A percentile compares a stretch with the other conserved stretches of the same genome.
phyloP scores from a whole-genome alignment of 2,113 vertebrate genomes.

The Dicaeum eximium region DNA sequence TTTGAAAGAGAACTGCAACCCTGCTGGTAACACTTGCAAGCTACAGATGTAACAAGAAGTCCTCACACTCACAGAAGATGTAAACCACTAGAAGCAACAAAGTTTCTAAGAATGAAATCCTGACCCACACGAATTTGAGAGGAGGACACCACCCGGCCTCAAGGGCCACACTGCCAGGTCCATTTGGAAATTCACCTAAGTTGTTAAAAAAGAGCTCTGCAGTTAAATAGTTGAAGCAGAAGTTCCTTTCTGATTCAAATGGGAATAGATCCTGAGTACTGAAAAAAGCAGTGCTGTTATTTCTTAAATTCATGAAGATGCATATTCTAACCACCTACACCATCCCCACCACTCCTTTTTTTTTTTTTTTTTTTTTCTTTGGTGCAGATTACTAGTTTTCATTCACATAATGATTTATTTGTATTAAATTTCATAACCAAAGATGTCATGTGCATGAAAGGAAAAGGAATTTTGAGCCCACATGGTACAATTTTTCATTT shows the following conservation, averaged over 20 bases:
- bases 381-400: not conserved
- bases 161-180: not conserved
- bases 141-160: not conserved
- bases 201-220: not conserved
- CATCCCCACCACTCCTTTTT: accelerated
- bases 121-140: not conserved
- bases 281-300: not conserved
- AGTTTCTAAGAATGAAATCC: not conserved
- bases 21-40: not conserved
- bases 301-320: not conserved
- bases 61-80: not conserved
- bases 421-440: not conserved
- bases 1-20: not conserved
- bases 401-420: not conserved
- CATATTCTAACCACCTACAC: not conserved
- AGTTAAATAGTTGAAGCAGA: not conserved
- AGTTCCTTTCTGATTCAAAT: not conserved
- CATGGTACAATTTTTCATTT: not conserved
- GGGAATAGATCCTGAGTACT: not conserved
- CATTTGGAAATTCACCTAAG: not conserved
- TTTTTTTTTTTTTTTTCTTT: not conserved
- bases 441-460: not conserved
- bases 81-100: not conserved
- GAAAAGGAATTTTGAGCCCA: not conserved
- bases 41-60: not conserved